These are phyloP conservation scores for Copidosoma aretas DNA, from an alignment of 2,888 invertebrate species.

Conservation along the genomic window DNA sequence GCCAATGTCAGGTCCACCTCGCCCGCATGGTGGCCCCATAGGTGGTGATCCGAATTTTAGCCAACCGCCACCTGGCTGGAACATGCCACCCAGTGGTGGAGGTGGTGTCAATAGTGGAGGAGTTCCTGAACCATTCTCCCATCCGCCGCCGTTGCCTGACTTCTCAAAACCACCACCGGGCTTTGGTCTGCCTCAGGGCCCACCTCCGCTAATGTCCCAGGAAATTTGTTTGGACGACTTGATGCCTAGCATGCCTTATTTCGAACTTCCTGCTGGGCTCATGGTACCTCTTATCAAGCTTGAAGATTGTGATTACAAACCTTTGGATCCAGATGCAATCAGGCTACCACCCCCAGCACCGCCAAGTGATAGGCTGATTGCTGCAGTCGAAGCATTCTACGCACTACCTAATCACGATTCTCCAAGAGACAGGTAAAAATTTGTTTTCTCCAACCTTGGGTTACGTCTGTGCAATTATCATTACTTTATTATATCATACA, in stretches of 20 bases:
- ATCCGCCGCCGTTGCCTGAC: constrained; percentile 69
- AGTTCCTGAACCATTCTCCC: neutral
- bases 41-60: constrained; percentile 65
- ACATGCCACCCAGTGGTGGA: constrained; percentile 20
- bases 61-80: constrained; percentile 67
- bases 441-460: neutral
- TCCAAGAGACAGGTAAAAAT: constrained; percentile 82
- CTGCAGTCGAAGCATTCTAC: constrained; percentile 96
- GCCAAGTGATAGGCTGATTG: constrained; percentile 89
- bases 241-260: constrained; percentile 92
- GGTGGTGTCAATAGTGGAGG: constrained; percentile 43
- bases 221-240: constrained; percentile 73
- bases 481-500: neutral
- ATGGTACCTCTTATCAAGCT: constrained; percentile 96
- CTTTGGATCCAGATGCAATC: constrained; percentile 88
- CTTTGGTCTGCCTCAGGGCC: constrained; percentile 62
- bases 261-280: constrained; percentile 94
- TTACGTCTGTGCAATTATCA: neutral
- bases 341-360: constrained; percentile 94
- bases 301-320: constrained; percentile 88
- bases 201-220: constrained; percentile 57
- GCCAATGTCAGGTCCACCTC: constrained; percentile 29
- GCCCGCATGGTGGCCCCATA: constrained; percentile 60
- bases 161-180: constrained; percentile 88
- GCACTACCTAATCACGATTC: constrained; percentile 92